A percentile compares a stretch with the other conserved stretches of the same genome.
phyloP scores from a whole-genome alignment of 2,797 vertebrate species.

The Poliocrania exsul region DNA sequence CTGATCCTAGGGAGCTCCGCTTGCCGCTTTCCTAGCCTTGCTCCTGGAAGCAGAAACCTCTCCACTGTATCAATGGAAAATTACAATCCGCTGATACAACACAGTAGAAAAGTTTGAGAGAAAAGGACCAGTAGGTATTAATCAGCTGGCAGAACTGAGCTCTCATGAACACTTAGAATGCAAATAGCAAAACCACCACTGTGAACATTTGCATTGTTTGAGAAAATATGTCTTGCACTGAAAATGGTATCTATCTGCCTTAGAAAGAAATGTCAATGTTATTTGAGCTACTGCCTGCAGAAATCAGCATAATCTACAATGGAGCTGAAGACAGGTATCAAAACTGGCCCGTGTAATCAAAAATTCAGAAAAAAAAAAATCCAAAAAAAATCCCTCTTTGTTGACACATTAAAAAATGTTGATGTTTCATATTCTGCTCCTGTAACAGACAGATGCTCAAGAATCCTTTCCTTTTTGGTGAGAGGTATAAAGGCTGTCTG shows the following conservation, averaged over 20 bases:
- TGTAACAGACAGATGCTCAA: background rate
- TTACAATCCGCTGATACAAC: no score
- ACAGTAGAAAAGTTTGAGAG: background rate
- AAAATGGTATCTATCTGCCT: background rate
- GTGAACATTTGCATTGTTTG: background rate
- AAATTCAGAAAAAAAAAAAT: rapidly evolving
- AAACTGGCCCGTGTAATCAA: background rate
- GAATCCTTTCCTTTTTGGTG: background rate
- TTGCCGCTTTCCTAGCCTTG: no score
- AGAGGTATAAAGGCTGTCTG: background rate
- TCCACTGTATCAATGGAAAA: no score
- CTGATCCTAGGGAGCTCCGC: no score
- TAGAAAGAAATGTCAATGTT: background rate
- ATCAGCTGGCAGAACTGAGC: background rate
- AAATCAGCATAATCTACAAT: background rate
- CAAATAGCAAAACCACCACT: background rate
- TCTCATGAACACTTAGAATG: background rate
- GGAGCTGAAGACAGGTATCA: background rate
- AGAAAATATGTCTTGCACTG: background rate
- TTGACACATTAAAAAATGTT: background rate
- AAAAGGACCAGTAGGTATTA: background rate
- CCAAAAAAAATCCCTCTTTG: background rate
- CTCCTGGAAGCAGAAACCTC: no score
- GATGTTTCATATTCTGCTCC: background rate
- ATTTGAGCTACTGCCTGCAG: background rate